These are phyloP conservation scores for Ceriagrion tenellum DNA, from an alignment of 2,888 invertebrate species.

Conservation along the genomic window DNA sequence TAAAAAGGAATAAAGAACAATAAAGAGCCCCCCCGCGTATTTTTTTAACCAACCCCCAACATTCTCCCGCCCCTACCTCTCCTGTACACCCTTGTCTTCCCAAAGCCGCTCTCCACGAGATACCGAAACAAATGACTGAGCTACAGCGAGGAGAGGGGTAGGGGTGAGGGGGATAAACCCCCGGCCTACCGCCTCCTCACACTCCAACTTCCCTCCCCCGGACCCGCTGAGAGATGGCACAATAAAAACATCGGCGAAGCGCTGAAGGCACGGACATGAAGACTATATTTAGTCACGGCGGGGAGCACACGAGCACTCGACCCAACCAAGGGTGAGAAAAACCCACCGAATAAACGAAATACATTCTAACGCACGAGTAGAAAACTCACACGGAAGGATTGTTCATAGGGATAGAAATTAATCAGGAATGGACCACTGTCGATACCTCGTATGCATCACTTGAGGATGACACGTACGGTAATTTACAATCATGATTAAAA, in stretches of 20 bases:
- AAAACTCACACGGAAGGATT: not conserved
- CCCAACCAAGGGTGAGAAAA: not conserved
- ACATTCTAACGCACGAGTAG: not conserved
- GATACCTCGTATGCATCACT: too few relatives aligned
- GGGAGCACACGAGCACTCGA: not conserved
- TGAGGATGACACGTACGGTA: too few relatives aligned
- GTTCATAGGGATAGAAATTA: not conserved
- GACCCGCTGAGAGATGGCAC: constrained; percentile 4
- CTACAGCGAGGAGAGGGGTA: not conserved
- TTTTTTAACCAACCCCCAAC: not conserved
- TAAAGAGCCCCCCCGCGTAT: not conserved
- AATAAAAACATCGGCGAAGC: not conserved
- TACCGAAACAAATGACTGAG: not conserved
- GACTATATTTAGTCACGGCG: constrained; percentile 11
- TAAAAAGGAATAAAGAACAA: not conserved
- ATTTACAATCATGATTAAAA: too few relatives aligned
- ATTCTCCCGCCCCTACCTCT: not conserved
- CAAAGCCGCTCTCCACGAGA: not conserved
- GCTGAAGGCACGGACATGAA: not conserved
- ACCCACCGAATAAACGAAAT: not conserved
- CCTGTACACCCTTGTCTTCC: not conserved
- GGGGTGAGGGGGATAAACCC: not conserved
- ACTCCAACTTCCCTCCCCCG: not conserved
- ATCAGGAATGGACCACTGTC: too few relatives aligned
- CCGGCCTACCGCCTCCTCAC: too few relatives aligned